Evolutionary conservation across 2,797 vertebrate genomes (phyloP).

Genomic region (Muscicapa comitata): DNA sequence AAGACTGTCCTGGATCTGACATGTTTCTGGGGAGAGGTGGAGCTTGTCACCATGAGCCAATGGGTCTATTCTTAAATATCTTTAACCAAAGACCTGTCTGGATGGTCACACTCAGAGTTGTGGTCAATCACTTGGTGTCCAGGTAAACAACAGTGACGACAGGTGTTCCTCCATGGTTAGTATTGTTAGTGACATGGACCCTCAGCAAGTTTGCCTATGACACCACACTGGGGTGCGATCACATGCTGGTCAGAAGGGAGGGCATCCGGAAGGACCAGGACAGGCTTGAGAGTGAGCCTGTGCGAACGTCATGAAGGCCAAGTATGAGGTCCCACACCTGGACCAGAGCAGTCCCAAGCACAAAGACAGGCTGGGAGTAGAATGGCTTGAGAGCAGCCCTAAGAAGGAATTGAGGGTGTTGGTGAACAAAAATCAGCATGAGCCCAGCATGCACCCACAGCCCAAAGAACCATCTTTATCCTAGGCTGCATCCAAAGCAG

Average conservation of each 20-base stretch:
- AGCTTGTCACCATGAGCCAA: not conserved
- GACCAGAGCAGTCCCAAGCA: not conserved
- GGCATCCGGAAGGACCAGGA: not conserved
- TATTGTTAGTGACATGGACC: not conserved
- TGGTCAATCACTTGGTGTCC: not conserved
- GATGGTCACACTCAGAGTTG: not conserved
- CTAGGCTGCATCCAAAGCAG: not conserved
- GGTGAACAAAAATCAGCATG: not conserved
- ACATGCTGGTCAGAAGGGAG: not conserved
- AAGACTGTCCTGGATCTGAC: not conserved
- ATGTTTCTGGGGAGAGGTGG: not conserved
- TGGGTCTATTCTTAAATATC: not conserved
- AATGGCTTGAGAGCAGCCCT: not conserved
- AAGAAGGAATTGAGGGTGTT: not conserved
- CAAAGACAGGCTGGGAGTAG: not conserved
- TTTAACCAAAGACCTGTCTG: not conserved
- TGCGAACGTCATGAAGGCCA: not conserved
- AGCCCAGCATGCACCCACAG: rapidly evolving
- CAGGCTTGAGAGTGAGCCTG: not conserved
- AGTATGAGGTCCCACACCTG: not conserved
- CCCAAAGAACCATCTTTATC: not conserved
- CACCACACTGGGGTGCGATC: not conserved
- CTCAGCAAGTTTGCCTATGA: not conserved
- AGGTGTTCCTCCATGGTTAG: rapidly evolving
- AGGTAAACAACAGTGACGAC: rapidly evolving